These are phyloP conservation scores for Tonatia bakeri DNA, from an alignment of 2,113 vertebrate species.

Conservation along the genomic window DNA sequence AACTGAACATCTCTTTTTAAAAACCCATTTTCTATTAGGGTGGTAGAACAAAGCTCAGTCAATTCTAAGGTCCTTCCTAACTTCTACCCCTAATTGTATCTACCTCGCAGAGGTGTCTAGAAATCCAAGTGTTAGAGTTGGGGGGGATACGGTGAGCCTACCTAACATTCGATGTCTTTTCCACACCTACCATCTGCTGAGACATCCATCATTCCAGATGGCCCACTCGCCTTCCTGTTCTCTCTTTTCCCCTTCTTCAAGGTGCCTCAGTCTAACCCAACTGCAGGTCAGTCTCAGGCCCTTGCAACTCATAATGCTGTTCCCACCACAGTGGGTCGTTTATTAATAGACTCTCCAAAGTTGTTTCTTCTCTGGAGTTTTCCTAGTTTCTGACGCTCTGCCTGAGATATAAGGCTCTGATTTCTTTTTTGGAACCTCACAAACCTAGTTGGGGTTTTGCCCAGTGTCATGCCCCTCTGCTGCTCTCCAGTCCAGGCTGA, in stretches of 20 bases:
- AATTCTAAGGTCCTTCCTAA: not conserved
- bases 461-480: not conserved
- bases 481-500: not conserved
- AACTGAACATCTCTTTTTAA: not conserved
- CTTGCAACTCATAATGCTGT: not conserved
- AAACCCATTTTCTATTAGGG: not conserved
- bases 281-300: not conserved
- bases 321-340: not conserved
- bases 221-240: not conserved
- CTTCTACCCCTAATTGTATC: not conserved
- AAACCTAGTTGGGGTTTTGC: not conserved
- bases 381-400: not conserved
- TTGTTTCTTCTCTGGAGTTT: not conserved
- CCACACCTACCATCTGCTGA: not conserved
- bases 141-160: fast-evolving
- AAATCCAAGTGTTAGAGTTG: not conserved
- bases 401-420: not conserved
- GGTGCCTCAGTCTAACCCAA: not conserved
- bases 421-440: not conserved
- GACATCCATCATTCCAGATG: not conserved
- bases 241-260: not conserved
- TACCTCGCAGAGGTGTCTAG: not conserved
- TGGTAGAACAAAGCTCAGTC: not conserved
- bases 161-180: not conserved
- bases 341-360: not conserved